Conservation (phyloP, 1,140 invertebrate species). For the Trachymyrmex cornetzi region DNA sequence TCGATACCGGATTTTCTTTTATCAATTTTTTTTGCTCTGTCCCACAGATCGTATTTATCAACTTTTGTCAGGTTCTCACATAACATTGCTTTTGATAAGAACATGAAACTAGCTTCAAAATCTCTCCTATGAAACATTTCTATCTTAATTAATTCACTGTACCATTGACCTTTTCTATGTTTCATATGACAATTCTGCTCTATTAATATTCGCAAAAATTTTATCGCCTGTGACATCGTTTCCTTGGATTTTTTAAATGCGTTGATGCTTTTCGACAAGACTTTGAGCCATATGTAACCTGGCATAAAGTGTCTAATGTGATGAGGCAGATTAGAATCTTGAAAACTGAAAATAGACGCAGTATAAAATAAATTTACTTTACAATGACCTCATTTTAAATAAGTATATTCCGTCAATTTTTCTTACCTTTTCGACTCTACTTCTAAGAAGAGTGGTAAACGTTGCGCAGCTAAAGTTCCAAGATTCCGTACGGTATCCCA, state of each 20-base stretch:
- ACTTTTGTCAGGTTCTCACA: slow-evolving; percentile 71
- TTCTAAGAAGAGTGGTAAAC: slow-evolving; percentile 6
- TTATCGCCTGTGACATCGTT: slow-evolving; percentile 63
- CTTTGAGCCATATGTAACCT: slow-evolving; percentile 80
- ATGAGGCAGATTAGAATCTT: slow-evolving; percentile 71
- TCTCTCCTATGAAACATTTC: slow-evolving; percentile 80
- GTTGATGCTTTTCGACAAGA: slow-evolving; percentile 78
- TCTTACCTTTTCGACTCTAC: slow-evolving; percentile 13
- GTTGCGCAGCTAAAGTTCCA: slow-evolving; percentile 24
- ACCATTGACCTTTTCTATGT: slow-evolving; percentile 76
- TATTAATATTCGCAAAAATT: slow-evolving; percentile 76
- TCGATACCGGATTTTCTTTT: slow-evolving; percentile 68
- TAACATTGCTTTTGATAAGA: slow-evolving; percentile 74
- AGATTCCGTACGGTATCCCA: slow-evolving; percentile 16
- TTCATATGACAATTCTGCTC: slow-evolving; percentile 72
- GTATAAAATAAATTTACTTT: slow-evolving; percentile 36
- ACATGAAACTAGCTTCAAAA: slow-evolving; percentile 69
- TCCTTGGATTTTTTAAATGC: slow-evolving; percentile 81
- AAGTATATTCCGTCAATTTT: not conserved
- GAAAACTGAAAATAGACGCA: slow-evolving; percentile 57
- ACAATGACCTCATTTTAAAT: not conserved
- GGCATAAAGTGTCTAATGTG: slow-evolving; percentile 79
- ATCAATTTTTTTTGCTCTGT: slow-evolving; percentile 75
- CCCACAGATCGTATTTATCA: slow-evolving; percentile 69
- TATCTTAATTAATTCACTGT: slow-evolving; percentile 80